phyloP scores from a whole-genome alignment of 2,888 invertebrate genomes.

The Cataglyphis albicans region DNA sequence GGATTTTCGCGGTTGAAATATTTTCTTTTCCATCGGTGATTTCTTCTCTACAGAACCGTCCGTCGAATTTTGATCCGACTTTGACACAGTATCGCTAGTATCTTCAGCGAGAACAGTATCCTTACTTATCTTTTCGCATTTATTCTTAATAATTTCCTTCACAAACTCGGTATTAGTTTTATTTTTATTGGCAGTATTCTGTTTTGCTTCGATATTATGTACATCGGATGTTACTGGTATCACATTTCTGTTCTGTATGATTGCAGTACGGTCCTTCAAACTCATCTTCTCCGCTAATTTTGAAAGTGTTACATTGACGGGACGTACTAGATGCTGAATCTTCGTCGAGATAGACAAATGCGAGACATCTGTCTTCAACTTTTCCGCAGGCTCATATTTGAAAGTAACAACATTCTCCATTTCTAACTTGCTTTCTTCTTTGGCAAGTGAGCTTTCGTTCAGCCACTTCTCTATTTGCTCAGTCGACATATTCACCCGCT shows the following conservation, averaged over 20 bases:
- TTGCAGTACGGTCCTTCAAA: slow-evolving; percentile 57
- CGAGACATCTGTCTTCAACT: slow-evolving; percentile 73
- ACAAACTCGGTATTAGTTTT: slow-evolving; percentile 36
- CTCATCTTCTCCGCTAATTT: slow-evolving; percentile 75
- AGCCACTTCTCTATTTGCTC: slow-evolving; percentile 91
- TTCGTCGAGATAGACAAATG: slow-evolving; percentile 84
- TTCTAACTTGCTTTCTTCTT: slow-evolving; percentile 83
- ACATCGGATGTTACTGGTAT: neutral
- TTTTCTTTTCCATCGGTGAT: slow-evolving; percentile 77
- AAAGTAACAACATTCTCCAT: slow-evolving; percentile 80
- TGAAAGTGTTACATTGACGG: slow-evolving; percentile 84
- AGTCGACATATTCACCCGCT: slow-evolving; percentile 90
- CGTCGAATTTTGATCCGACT: slow-evolving; percentile 78
- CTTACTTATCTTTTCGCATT: slow-evolving; percentile 80
- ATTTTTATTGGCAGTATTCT: slow-evolving; percentile 45
- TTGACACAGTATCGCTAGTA: slow-evolving; percentile 74
- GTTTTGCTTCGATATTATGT: slow-evolving; percentile 49
- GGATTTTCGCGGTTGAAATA: slow-evolving; percentile 86
- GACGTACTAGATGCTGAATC: slow-evolving; percentile 84
- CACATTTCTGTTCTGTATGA: slow-evolving; percentile 54
- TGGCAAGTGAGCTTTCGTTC: slow-evolving; percentile 87
- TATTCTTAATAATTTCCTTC: slow-evolving; percentile 66
- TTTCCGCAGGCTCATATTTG: slow-evolving; percentile 76
- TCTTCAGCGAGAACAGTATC: slow-evolving; percentile 74
- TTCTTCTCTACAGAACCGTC: slow-evolving; percentile 78